Evolutionary conservation across 2,797 vertebrate species (phyloP), one percentile per base, ranked within the genome.

Genomic region (Galaxias olidus): DNA sequence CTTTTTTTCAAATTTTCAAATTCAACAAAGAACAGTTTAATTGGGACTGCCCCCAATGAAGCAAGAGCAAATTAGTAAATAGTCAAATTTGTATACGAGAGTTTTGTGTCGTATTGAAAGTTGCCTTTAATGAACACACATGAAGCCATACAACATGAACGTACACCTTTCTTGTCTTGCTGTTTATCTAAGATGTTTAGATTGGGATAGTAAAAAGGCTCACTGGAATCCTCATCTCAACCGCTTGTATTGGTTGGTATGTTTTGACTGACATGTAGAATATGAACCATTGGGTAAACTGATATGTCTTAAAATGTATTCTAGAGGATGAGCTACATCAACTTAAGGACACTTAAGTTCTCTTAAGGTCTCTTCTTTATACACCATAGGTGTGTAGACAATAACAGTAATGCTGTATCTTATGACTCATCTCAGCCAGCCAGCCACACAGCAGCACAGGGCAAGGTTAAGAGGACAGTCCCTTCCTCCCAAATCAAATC

Each of bases 401-500:
- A 14, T 1, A 15, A 30, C 15, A 50, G 8, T 30, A 69, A 57
- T 50, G 55, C 30, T 52, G 57, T 10, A 5, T 54, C 57, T 20
- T 13, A 59, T 76, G 78, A 76, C 62, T 73, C 69, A 62, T 73
- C 64, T 63, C 20, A 45, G 54, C 18, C 1, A 10, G 14, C 52
- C 43, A 52, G 64, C 69, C 64, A 51, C 66, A 65, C 49, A 68
- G 66, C 62, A 65, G 63, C 65, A 72, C 47, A 59, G 57, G 63
- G 55, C 64, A 76, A 84, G 78, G 77, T 68, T 69, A 80, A 47
- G 47, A 84, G 79, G 78, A 81, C 80, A 48, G 63, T 75, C 68
- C 73, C 69, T 79, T 88, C 81, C 47, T 18, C 46, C 72, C 72
- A 61, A 75, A 84, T 90, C 68, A 83, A 81, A 86, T 82, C 75